A percentile compares a stretch with the other conserved stretches of the same genome.
Conservation (phyloP, 2,888 invertebrate genomes). For the Trissolcus japonicus region DNA sequence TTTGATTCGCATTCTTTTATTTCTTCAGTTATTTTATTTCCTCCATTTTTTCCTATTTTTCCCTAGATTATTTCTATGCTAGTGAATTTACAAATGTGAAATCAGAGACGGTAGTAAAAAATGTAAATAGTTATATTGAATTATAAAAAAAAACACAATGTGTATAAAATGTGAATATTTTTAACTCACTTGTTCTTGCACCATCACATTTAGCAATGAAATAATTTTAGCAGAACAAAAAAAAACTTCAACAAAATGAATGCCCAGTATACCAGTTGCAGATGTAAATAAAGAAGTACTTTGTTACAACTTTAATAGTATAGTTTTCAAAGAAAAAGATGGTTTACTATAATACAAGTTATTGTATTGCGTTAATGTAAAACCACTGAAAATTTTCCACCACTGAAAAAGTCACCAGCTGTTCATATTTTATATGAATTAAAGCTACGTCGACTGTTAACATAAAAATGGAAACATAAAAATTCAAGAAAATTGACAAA, state of each 20-base stretch:
- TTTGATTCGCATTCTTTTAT: slow-evolving; percentile 22
- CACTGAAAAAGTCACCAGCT: slow-evolving; percentile 59
- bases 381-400: slow-evolving; percentile 10
- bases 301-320: neutral
- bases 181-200: no score
- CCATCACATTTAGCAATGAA: no score
- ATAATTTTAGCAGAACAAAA: neutral
- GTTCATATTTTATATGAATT: slow-evolving; percentile 63
- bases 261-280: neutral
- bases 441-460: slow-evolving; percentile 14
- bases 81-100: neutral
- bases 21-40: neutral
- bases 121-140: neutral
- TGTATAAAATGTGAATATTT: no score
- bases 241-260: slow-evolving; percentile 1
- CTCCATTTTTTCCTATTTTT: slow-evolving; percentile 14
- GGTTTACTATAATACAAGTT: slow-evolving; percentile 22
- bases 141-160: no score
- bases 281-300: slow-evolving; percentile 6
- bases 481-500: neutral
- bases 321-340: neutral
- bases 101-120: neutral
- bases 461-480: slow-evolving; percentile 9
- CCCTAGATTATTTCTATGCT: slow-evolving; percentile 3
- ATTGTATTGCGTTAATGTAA: slow-evolving; percentile 24